Conservation (phyloP, 1,140 invertebrate genomes). For the Drosophila melanica region DNA sequence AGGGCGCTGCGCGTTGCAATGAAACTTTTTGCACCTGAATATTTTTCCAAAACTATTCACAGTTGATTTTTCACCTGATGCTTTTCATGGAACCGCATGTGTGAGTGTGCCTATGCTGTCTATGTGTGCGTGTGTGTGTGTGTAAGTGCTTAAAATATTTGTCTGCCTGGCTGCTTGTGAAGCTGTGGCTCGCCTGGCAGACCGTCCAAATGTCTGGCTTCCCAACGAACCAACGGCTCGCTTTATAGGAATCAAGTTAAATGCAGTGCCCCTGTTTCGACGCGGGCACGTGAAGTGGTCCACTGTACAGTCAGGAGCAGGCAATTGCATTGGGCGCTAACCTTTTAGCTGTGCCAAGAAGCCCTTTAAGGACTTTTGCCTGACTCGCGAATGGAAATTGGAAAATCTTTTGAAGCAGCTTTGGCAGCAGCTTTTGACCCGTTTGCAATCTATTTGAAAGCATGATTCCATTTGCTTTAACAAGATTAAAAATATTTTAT, state of each 20-base stretch:
- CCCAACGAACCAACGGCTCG: slow-evolving; percentile 34
- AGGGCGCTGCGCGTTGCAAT: slow-evolving; percentile 55
- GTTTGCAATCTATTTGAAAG: neutral
- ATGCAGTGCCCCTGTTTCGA: slow-evolving; percentile 33
- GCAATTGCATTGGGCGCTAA: slow-evolving; percentile 3
- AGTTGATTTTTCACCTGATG: slow-evolving; percentile 83
- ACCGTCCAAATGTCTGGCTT: slow-evolving; percentile 42
- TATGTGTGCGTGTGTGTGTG: slow-evolving; percentile 22
- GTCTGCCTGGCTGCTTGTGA: slow-evolving; percentile 49
- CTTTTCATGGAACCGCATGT: slow-evolving; percentile 52
- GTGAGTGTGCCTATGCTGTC: slow-evolving; percentile 18
- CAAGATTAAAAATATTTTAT: too few species aligned
- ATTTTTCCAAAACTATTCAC: slow-evolving; percentile 80
- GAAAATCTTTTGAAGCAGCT: neutral
- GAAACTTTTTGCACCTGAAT: slow-evolving; percentile 80
- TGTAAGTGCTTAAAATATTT: slow-evolving; percentile 76
- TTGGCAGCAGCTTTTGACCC: neutral
- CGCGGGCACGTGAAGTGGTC: slow-evolving; percentile 7
- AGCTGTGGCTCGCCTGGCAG: slow-evolving; percentile 30
- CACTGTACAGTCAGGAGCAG: slow-evolving; percentile 1
- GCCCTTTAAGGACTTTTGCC: neutral
- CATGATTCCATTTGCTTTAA: too few species aligned
- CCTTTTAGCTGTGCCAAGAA: neutral
- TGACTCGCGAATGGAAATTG: neutral
- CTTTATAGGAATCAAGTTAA: slow-evolving; percentile 54